Evolutionary conservation across 2,113 vertebrate genomes (phyloP).

Genomic region (Seriola dumerili): DNA sequence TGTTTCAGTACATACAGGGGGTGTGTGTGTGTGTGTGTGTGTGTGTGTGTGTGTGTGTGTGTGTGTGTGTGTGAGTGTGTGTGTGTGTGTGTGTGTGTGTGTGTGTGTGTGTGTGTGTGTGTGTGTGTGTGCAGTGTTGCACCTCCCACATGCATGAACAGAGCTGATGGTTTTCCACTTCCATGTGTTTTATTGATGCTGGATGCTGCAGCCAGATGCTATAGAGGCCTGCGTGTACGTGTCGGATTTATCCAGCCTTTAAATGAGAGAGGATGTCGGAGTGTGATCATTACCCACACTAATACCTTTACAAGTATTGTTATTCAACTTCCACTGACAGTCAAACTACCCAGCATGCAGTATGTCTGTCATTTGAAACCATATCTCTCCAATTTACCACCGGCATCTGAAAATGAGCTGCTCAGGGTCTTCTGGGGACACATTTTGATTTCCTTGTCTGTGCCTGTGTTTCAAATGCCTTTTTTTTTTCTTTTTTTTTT

Average conservation of each 20-base stretch:
- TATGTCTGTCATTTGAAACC: conserved; percentile 27
- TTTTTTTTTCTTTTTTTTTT: background rate
- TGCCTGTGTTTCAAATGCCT: background rate
- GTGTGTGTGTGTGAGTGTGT: conserved; percentile 36
- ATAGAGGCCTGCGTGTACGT: conserved; percentile 56
- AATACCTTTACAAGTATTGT: conserved; percentile 29
- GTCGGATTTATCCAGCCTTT: conserved; percentile 48
- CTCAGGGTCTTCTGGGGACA: conserved; percentile 58
- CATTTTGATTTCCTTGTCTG: conserved; percentile 15
- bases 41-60: conserved; percentile 33
- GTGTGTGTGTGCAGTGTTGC: conserved; percentile 20
- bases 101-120: conserved; percentile 4
- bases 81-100: conserved; percentile 25
- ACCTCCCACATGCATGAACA: conserved; percentile 62
- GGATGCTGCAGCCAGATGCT: conserved; percentile 47
- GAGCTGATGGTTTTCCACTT: conserved; percentile 66
- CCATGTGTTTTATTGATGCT: conserved; percentile 67
- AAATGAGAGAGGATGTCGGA: conserved; percentile 18
- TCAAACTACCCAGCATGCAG: conserved; percentile 60
- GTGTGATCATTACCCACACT: conserved; percentile 23
- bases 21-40: conserved; percentile 11
- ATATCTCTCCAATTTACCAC: conserved; percentile 3
- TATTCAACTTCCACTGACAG: conserved; percentile 35
- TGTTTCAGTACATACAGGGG: conserved; percentile 34
- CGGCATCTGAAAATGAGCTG: background rate